phyloP scores from a whole-genome alignment of 2,888 invertebrate species.

The Stenoptilia bipunctidactyla region DNA sequence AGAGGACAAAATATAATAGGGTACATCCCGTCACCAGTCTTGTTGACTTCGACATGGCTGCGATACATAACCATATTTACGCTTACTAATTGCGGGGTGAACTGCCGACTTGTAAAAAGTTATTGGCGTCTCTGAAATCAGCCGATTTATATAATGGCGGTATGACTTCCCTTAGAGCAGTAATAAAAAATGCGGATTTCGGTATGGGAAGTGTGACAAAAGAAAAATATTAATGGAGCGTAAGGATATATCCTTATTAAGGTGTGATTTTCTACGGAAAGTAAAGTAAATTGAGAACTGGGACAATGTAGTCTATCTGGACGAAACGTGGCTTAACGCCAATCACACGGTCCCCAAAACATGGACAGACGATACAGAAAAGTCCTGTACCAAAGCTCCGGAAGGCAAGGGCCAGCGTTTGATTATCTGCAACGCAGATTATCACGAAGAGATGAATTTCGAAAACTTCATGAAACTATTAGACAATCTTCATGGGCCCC shows the following conservation, averaged over 20 bases:
- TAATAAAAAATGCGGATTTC: no score
- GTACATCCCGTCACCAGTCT: no score
- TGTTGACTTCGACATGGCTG: no score
- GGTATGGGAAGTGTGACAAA: no score
- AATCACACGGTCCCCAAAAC: constrained; percentile 10
- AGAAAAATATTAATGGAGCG: constrained; percentile 15
- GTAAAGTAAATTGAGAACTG: constrained; percentile 13
- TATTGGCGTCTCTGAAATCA: no score
- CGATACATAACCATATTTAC: no score
- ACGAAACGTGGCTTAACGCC: no score
- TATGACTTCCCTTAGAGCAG: no score
- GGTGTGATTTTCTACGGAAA: constrained; percentile 12
- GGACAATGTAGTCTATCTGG: constrained; percentile 15
- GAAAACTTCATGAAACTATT: constrained; percentile 11
- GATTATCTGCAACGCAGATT: constrained; percentile 15
- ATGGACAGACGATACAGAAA: constrained; percentile 13
- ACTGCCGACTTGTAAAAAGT: no score
- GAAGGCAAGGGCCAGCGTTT: constrained; percentile 13
- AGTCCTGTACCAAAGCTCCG: constrained; percentile 12
- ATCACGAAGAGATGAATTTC: constrained; percentile 14
- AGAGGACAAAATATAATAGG: no score
- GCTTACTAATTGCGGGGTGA: no score
- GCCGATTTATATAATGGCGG: no score
- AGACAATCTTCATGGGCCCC: constrained; percentile 9
- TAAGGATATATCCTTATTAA: constrained; percentile 9